Evolutionary conservation across 2,888 invertebrate species (phyloP).

Genomic region (Prenolepis imparis): DNA sequence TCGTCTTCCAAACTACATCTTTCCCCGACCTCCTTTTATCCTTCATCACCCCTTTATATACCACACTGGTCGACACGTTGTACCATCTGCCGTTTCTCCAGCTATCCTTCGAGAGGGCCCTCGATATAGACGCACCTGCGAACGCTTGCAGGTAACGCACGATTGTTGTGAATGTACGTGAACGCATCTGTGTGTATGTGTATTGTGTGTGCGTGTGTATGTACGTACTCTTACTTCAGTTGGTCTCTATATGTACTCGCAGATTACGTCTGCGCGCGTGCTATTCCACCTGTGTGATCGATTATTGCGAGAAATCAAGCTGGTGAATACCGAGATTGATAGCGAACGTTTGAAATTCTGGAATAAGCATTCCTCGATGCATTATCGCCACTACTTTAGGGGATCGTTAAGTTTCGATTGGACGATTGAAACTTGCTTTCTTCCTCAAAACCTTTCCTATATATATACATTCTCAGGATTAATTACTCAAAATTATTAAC

Average conservation of each 20-base stretch:
- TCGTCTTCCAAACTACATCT: constrained; percentile 22
- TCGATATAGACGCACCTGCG: constrained; percentile 49
- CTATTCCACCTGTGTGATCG: constrained; percentile 43
- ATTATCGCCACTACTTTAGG: background rate
- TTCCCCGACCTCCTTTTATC: constrained; percentile 40
- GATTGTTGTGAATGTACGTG: constrained; percentile 36
- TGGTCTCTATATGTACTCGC: constrained; percentile 57
- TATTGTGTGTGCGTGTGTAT: too few species aligned
- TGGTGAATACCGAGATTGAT: background rate
- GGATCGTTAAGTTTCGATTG: background rate
- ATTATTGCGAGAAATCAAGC: constrained; percentile 29
- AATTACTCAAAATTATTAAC: background rate
- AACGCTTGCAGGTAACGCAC: constrained; percentile 42
- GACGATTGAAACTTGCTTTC: background rate
- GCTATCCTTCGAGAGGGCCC: constrained; percentile 52
- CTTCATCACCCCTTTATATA: constrained; percentile 46
- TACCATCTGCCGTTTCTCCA: constrained; percentile 47
- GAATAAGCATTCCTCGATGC: background rate
- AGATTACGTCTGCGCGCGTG: constrained; percentile 15
- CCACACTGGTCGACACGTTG: constrained; percentile 29
- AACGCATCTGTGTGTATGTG: constrained; percentile 48
- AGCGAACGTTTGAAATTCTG: background rate
- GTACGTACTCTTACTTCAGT: constrained; percentile 60
- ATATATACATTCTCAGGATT: background rate
- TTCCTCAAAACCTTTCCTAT: background rate